Conservation (phyloP, 92 coral and sea anemone genomes). For the Epizoanthus scotinus region DNA sequence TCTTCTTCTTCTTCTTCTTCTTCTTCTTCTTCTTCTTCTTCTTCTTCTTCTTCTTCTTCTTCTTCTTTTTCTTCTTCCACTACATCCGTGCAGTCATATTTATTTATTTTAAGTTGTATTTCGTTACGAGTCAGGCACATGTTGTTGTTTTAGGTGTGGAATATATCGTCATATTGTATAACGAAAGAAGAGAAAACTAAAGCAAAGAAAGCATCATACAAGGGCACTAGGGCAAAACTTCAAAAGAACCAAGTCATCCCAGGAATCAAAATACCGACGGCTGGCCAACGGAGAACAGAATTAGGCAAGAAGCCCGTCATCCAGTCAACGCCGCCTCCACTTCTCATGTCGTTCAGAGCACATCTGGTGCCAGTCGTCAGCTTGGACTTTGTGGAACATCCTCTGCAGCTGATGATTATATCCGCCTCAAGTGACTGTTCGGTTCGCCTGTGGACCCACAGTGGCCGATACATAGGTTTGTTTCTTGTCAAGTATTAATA, state of each 20-base stretch:
- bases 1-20: too few species aligned
- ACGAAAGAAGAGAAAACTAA: constrained; percentile 32
- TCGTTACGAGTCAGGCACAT: background rate
- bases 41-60: too few species aligned
- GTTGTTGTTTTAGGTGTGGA: constrained; percentile 66
- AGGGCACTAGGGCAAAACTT: background rate
- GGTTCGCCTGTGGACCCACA: constrained; percentile 83
- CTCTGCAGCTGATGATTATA: constrained; percentile 65
- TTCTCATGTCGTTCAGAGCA: constrained; percentile 72
- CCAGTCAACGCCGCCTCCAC: constrained; percentile 66
- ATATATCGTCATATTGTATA: constrained; percentile 68
- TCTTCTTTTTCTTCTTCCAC: too few species aligned
- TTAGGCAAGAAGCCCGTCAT: constrained; percentile 16
- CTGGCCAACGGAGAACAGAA: background rate
- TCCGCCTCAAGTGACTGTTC: constrained; percentile 89
- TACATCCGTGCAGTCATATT: background rate
- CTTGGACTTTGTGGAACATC: constrained; percentile 73
- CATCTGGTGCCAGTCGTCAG: constrained; percentile 74
- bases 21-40: too few species aligned
- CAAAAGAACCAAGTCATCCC: constrained; percentile 33
- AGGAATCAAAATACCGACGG: constrained; percentile 14
- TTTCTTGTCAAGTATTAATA: constrained; percentile 25
- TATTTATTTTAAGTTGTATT: background rate
- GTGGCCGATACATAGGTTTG: constrained; percentile 84
- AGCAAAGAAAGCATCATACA: constrained; percentile 2